Base-by-base conservation (phyloP, 1,140 invertebrate species). In the Microplitis mediator region DNA sequence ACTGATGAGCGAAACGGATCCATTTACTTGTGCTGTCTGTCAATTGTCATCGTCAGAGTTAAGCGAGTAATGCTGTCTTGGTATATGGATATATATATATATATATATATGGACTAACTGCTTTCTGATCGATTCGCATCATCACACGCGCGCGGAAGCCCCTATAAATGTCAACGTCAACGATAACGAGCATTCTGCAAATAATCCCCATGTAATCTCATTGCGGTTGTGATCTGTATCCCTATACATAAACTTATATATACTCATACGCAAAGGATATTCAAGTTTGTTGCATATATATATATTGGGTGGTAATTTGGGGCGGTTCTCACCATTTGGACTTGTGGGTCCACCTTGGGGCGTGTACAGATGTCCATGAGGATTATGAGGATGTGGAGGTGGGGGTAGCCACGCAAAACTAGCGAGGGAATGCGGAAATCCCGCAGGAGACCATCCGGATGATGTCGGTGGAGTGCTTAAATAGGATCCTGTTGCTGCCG, bases 381-480 rank as follows among this genome's bases (percentile, higher is more conserved):
- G 84, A 77, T 84, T 86, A 75, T 87, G 86, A 3, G 85, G 84
- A 70, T 87, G 85, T 23, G 86, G 85, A 4, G 85, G 86, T 76
- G 85, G 86, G 62, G 86, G 86, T 45, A 87, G 73, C 86, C 85
- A 87, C 65, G 85, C 84, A 74, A 87, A 87, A 0, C 86, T 81
- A 4, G 85, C 81, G n/a, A 87, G 77, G 13, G 83, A 82, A 79
- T 86, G 85, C 63, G 85, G 84, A 76, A 87, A 86, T 74, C 84
- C 85, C 31, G 81, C 77, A 60, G 82, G 81, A 68, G 80, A 80
- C 86, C 86, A 85, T 4, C 83, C 84, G 11, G 82, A 76, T 34
- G 82, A 79, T 68, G 66, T 52, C 11, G 80, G 82, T 13, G 83
- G 79, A n/a, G 81, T 78, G 1, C 80, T 79, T 52, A 84, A 77